Evolutionary conservation across 2,797 vertebrate genomes (phyloP).

Genomic region (Apogon talboti): DNA sequence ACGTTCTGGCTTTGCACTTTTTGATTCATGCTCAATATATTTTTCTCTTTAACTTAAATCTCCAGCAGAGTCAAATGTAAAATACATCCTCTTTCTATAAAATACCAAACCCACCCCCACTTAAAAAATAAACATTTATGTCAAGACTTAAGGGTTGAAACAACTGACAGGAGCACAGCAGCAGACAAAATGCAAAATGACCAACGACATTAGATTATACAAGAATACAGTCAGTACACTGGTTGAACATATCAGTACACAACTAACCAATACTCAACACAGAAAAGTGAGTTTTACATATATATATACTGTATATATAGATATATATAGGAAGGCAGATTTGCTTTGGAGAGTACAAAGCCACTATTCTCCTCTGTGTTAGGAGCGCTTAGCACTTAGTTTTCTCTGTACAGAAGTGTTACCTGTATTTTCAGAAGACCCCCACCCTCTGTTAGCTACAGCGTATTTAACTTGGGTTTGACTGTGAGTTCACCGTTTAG

Average conservation of each 20-base stretch:
- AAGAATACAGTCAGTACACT: constrained; percentile 74
- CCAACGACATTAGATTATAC: constrained; percentile 71
- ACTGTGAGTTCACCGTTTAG: constrained; percentile 41
- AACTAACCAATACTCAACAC: constrained; percentile 76
- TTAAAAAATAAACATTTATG: constrained; percentile 77
- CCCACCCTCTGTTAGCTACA: constrained; percentile 22
- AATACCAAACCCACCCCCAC: constrained; percentile 52
- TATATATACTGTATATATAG: constrained; percentile 66
- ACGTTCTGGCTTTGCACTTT: constrained; percentile 30
- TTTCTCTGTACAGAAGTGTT: constrained; percentile 52
- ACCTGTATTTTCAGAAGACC: constrained; percentile 37
- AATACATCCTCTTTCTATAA: constrained; percentile 54
- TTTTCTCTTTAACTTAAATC: constrained; percentile 29
- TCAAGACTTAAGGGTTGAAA: constrained; percentile 77
- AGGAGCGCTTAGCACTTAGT: constrained; percentile 52
- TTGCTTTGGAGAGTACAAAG: constrained; percentile 68
- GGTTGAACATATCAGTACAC: constrained; percentile 73
- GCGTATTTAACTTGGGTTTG: constrained; percentile 30
- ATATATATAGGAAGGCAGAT: constrained; percentile 74
- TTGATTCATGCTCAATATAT: constrained; percentile 27
- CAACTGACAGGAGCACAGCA: constrained; percentile 73
- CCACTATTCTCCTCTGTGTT: constrained; percentile 39
- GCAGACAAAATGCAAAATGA: constrained; percentile 74
- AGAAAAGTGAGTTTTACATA: constrained; percentile 68
- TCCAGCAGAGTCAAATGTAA: constrained; percentile 48